Evolutionary conservation across 2,113 vertebrate species (phyloP).

Genomic region (Rattus rattus): DNA sequence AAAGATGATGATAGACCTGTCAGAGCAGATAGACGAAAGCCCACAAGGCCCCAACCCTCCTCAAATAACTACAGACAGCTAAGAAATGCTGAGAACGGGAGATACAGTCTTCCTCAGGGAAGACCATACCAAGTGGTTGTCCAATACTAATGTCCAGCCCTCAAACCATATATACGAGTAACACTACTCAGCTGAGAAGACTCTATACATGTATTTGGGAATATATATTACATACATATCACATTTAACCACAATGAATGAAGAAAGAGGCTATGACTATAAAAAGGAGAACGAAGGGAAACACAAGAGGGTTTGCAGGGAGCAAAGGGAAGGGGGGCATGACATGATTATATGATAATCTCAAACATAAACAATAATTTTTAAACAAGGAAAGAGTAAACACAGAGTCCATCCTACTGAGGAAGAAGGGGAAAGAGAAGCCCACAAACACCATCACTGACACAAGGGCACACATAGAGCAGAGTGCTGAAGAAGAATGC

Average conservation of each 20-base stretch:
- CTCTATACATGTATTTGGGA: background rate
- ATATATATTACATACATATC: background rate
- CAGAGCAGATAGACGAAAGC: background rate
- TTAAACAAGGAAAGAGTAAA: background rate
- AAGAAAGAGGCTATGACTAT: background rate
- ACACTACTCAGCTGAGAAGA: background rate
- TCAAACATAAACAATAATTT: background rate
- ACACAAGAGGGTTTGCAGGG: background rate
- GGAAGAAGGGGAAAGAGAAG: background rate
- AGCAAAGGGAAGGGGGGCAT: background rate
- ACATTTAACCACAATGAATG: background rate
- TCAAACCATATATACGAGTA: background rate
- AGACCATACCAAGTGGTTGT: background rate
- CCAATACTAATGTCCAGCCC: background rate
- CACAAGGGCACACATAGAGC: accelerated
- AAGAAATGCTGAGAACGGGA: background rate
- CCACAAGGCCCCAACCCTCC: background rate
- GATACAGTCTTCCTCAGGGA: too few relatives aligned
- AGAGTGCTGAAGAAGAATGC: accelerated
- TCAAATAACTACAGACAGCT: background rate
- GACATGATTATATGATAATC: background rate
- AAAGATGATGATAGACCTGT: background rate
- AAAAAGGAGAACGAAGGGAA: background rate
- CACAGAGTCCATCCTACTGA: too few relatives aligned
- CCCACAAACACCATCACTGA: too few relatives aligned